Base-by-base conservation (phyloP, 2,113 vertebrate species). In the Zonotrichia leucophrys region DNA sequence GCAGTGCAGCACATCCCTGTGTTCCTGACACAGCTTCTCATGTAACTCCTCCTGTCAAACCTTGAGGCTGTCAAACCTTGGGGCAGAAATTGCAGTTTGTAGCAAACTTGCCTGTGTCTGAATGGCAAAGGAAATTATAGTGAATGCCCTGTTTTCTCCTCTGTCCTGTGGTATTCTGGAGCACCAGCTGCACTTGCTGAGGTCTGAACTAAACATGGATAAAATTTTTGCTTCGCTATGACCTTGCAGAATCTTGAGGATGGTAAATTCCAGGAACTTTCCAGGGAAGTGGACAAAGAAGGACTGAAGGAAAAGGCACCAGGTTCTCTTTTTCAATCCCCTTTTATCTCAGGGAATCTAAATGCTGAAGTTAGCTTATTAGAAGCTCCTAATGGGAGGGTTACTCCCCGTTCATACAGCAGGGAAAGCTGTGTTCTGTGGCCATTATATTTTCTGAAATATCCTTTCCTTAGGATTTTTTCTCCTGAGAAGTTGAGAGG, bases 391-490 rank as follows among this genome's bases (percentile, higher is more conserved):
- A 21, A 31, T 39, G 7, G 58, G 68, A 76, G 15, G 25, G 7
- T 15, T 47, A 20, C 8, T 70, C 1, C 1, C 17, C 72, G 2
- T 50, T 23, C 16, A 18, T 2, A 9, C 16, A 10, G 1, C 42
- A 28, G 47, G 47, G 47, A 87, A 78, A 83, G 21, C 3, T 27
- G 31, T 5, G 37, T 50, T 27, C 49, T 50, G 49, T 27, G 15
- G 49, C 14, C 49, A 50, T 50, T 8, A 50, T 50, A 27, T 15
- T 50, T 25, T 50, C 24, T 50, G 49, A 50, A 50, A 50, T 27
- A 50, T 27, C 49, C 49, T 15, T 50, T 49, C 23, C 47, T 49
- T 49, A 14, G 47, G 12, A 49, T 8, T 49, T 49, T 50, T 50
- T 5, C 24, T 50, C 24, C 49, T 50, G 49, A 50, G 24, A 50